These are phyloP conservation scores for Sternarchorhynchus goeldii DNA, from an alignment of 2,797 vertebrate species.

Conservation along the genomic window DNA sequence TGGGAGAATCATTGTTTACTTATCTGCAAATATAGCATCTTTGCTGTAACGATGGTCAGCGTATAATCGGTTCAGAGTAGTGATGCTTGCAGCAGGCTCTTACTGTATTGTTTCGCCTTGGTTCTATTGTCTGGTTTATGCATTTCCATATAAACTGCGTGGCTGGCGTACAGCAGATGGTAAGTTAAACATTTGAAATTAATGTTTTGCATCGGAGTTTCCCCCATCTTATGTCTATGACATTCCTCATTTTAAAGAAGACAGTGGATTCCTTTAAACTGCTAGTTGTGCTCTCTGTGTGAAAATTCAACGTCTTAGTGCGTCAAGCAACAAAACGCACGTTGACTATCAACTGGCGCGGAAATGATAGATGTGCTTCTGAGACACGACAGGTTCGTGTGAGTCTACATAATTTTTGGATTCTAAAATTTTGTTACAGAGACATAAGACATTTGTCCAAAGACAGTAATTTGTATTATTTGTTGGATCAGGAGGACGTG, in stretches of 20 bases:
- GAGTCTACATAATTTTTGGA: constrained; percentile 13
- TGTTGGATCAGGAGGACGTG: constrained; percentile 38
- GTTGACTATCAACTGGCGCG: background rate
- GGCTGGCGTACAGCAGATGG: background rate
- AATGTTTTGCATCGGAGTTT: no score
- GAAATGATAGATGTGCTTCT: background rate
- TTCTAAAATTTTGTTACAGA: constrained; percentile 39
- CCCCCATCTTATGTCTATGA: background rate
- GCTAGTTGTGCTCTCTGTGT: background rate
- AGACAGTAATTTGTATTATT: background rate
- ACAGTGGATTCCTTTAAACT: no score
- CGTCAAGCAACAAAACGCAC: background rate
- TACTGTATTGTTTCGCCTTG: background rate
- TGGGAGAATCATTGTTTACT: constrained; percentile 10
- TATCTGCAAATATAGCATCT: constrained; percentile 24
- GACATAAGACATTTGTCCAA: constrained; percentile 32
- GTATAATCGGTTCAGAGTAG: background rate
- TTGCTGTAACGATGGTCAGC: background rate
- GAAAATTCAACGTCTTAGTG: background rate
- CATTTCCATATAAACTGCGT: background rate
- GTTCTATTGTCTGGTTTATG: background rate
- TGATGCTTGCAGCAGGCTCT: background rate
- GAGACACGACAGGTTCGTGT: background rate
- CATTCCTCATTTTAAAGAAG: background rate
- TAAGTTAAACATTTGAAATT: background rate